These are phyloP conservation scores for Leucopsar rothschildi DNA, from an alignment of 2,113 vertebrate genomes.

Conservation along the genomic window DNA sequence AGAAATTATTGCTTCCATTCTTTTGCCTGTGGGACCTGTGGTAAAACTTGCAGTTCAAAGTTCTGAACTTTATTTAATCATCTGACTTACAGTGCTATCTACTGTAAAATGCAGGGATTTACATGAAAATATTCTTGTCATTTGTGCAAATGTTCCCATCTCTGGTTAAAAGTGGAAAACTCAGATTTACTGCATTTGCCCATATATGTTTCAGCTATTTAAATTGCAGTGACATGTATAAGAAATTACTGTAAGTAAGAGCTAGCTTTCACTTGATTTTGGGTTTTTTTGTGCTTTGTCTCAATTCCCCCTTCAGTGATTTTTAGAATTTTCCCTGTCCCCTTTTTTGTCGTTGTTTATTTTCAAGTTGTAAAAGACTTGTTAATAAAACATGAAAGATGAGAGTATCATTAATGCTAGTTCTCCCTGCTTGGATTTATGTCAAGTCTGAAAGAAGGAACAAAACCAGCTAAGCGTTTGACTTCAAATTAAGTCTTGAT, in stretches of 20 bases:
- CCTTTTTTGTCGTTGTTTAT: not conserved
- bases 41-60: not conserved
- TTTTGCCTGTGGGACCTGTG: not conserved
- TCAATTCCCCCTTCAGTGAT: not conserved
- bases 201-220: not conserved
- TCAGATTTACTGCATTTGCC: not conserved
- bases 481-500: constrained; percentile 31
- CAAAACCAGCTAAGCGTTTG: not conserved
- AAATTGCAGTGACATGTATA: not conserved
- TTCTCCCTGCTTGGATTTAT: not conserved
- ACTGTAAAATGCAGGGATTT: constrained; percentile 30
- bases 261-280: not conserved
- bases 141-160: not conserved
- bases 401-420: not conserved
- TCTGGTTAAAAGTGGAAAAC: not conserved
- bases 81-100: constrained; percentile 48
- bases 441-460: constrained; percentile 9
- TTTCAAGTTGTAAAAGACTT: not conserved
- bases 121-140: not conserved
- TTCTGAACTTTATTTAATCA: constrained; percentile 23
- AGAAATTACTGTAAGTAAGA: not conserved
- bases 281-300: not conserved
- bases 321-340: not conserved
- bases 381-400: constrained; percentile 30
- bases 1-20: not conserved